Evolutionary conservation across 1,140 invertebrate species (phyloP).

Genomic region (Archivesica marissinica): DNA sequence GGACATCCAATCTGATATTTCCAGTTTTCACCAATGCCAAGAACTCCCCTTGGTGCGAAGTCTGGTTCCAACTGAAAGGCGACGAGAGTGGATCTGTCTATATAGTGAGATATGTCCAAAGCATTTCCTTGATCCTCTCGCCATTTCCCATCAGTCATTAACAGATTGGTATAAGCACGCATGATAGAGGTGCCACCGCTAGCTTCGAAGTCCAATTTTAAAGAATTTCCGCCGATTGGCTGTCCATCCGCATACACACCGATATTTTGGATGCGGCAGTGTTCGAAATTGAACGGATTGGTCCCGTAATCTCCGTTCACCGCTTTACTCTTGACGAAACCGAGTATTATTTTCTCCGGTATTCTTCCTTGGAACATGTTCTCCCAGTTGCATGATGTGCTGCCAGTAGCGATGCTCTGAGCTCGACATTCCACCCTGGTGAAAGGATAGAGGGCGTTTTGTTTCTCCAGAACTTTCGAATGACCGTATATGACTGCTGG

Average conservation of each 20-base stretch:
- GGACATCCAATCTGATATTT: constrained; percentile 36
- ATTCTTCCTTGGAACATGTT: constrained; percentile 53
- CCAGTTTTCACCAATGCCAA: constrained; percentile 25
- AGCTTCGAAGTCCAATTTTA: constrained; percentile 59
- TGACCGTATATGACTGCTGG: constrained; percentile 17
- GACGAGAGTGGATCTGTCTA: constrained; percentile 34
- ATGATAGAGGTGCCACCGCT: constrained; percentile 17
- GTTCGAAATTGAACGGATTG: constrained; percentile 54
- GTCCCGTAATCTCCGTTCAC: constrained; percentile 21
- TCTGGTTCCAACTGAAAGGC: constrained; percentile 60
- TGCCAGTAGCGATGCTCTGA: constrained; percentile 33
- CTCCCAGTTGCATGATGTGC: constrained; percentile 32
- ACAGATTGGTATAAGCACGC: constrained; percentile 28
- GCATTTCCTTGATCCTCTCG: constrained; percentile 20
- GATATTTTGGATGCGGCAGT: constrained; percentile 56
- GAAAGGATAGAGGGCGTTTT: constrained; percentile 20
- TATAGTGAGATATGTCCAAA: constrained; percentile 22
- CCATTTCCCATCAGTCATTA: constrained; percentile 49
- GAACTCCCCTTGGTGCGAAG: constrained; percentile 20
- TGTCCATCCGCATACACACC: constrained; percentile 38
- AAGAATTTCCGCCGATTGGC: constrained; percentile 37
- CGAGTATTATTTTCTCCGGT: constrained; percentile 14
- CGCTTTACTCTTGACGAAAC: not conserved
- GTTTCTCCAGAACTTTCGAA: constrained; percentile 6
- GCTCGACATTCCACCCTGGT: constrained; percentile 16